Evolutionary conservation across 2,888 invertebrate species (phyloP).

Genomic region (Herminia tarsipennalis): DNA sequence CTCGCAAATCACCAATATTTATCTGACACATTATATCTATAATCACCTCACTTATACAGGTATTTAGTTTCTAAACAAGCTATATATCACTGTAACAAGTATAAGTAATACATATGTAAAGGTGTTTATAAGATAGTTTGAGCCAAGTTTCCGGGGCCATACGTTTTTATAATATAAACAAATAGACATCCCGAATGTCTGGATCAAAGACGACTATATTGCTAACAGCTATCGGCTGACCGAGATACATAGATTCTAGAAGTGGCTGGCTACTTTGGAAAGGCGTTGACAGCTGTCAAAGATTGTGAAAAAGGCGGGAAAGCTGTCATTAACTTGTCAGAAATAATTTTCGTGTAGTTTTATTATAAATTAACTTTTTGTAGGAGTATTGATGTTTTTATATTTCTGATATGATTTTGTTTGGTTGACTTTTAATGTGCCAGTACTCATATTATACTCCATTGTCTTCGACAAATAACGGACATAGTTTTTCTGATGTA

Average conservation of each 20-base stretch:
- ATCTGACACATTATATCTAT: no score
- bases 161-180: constrained; percentile 49
- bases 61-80: not conserved
- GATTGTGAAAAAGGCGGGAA: not conserved
- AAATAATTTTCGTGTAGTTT: no score
- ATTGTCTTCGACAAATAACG: no score
- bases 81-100: not conserved
- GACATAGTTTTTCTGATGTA: no score
- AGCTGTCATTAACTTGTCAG: not conserved
- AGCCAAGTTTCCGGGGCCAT: constrained; percentile 28
- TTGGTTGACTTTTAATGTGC: no score
- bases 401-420: no score
- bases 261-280: constrained; percentile 1
- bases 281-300: no score
- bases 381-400: no score
- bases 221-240: constrained; percentile 14
- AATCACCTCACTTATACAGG: no score
- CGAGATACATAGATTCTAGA: constrained; percentile 15
- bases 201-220: constrained; percentile 47
- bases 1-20: no score
- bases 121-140: constrained; percentile 14
- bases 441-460: no score
- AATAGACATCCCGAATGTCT: constrained; percentile 30
- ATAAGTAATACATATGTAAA: constrained; percentile 9
- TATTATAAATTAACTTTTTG: no score